Percentiles rank a stretch among this genome's conserved stretches.
phyloP scores from a whole-genome alignment of 2,113 vertebrate species.

The Thymallus thymallus region DNA sequence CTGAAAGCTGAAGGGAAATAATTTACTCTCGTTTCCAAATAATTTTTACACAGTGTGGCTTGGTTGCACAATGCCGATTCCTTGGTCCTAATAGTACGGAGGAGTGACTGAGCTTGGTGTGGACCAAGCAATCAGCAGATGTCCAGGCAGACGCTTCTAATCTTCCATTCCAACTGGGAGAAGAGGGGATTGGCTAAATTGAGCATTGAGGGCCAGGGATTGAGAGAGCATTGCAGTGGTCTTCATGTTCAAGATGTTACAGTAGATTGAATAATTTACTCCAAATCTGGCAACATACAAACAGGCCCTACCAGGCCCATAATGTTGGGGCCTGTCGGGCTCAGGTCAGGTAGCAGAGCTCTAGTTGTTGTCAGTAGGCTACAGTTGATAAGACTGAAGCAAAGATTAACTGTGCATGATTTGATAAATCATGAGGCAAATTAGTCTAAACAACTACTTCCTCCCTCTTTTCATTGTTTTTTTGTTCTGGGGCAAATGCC shows the following conservation, averaged over 20 bases:
- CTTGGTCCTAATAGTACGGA: neutral
- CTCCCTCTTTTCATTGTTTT: neutral
- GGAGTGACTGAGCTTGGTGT: neutral
- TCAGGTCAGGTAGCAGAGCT: no score
- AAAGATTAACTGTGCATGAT: no score
- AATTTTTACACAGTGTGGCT: neutral
- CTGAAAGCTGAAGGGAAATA: neutral
- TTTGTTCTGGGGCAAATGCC: neutral
- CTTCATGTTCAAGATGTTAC: neutral
- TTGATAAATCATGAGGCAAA: no score
- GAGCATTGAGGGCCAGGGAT: neutral
- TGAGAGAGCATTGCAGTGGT: neutral
- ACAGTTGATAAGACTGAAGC: no score
- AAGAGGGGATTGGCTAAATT: conserved; percentile 6
- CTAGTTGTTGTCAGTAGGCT: no score
- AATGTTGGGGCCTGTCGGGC: no score
- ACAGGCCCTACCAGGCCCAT: neutral
- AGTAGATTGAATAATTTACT: neutral
- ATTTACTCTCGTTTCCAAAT: neutral
- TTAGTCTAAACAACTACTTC: no score
- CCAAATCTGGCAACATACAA: neutral
- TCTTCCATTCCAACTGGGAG: conserved; percentile 1
- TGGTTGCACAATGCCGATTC: neutral
- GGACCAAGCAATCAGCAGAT: conserved; percentile 12
- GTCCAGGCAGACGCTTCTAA: conserved; percentile 28